A percentile compares a stretch with the other conserved stretches of the same genome.
Evolutionary conservation across 2,888 invertebrate genomes (phyloP).

Genomic region (Dorcus parallelipipedus): DNA sequence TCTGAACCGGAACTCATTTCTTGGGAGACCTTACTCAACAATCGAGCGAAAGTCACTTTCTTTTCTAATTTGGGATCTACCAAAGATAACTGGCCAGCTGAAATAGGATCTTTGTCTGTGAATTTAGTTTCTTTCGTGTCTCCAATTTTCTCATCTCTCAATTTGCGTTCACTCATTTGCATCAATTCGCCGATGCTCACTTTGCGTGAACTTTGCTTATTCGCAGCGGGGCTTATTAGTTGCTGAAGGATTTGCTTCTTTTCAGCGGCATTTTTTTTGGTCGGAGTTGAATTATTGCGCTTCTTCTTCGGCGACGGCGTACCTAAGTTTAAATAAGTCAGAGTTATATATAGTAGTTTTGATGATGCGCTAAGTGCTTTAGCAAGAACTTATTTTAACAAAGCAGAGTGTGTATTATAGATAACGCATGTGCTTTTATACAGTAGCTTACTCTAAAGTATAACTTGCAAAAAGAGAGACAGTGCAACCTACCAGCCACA

Average conservation of each 20-base stretch:
- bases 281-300: conserved; percentile 75
- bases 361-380: too few species aligned
- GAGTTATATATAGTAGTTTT: too few species aligned
- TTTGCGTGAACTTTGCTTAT: conserved; percentile 60
- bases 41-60: conserved; percentile 73
- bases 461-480: conserved; percentile 9
- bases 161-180: conserved; percentile 64
- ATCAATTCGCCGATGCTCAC: conserved; percentile 71
- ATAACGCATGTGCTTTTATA: background rate
- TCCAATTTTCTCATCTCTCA: conserved; percentile 26
- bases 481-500: conserved; percentile 53
- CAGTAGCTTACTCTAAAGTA: background rate
- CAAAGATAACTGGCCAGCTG: conserved; percentile 56
- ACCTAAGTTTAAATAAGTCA: conserved; percentile 48
- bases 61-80: conserved; percentile 71
- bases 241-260: conserved; percentile 78
- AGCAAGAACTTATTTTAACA: too few species aligned
- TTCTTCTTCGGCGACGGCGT: conserved; percentile 76
- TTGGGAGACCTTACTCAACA: conserved; percentile 71
- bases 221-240: conserved; percentile 66
- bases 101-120: conserved; percentile 35
- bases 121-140: conserved; percentile 61
- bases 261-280: conserved; percentile 69
- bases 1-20: conserved; percentile 77
- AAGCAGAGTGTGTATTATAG: background rate